phyloP scores from a whole-genome alignment of 2,888 invertebrate species.

The Meta bourneti region DNA sequence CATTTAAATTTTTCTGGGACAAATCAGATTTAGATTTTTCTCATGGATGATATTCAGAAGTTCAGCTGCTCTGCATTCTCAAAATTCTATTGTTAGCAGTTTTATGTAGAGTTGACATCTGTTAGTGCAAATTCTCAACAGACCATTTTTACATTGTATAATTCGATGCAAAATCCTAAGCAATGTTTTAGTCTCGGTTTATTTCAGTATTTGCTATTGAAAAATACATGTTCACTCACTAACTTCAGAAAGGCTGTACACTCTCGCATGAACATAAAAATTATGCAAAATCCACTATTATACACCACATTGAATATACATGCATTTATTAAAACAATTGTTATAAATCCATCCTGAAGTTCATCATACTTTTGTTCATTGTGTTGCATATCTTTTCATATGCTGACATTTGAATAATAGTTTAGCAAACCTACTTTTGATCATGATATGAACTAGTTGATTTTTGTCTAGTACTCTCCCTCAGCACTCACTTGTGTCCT shows the following conservation, averaged over 20 bases:
- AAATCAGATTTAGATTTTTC: too few relatives aligned
- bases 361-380: conserved; percentile 28
- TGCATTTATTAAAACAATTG: conserved; percentile 41
- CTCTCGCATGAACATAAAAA: background rate
- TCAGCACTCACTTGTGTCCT: conserved; percentile 5
- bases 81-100: too few relatives aligned
- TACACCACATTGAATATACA: conserved; percentile 41
- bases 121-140: too few relatives aligned
- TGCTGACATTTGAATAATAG: background rate
- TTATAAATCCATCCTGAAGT: conserved; percentile 19
- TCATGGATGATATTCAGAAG: too few relatives aligned
- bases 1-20: too few relatives aligned
- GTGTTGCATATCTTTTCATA: conserved; percentile 1
- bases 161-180: too few relatives aligned
- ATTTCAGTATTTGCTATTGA: background rate
- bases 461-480: conserved; percentile 12
- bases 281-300: background rate
- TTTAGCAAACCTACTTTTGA: conserved; percentile 39
- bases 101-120: too few relatives aligned
- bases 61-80: too few relatives aligned
- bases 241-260: background rate
- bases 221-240: background rate
- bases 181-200: too few relatives aligned
- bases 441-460: conserved; percentile 60
- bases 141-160: too few relatives aligned